Evolutionary conservation across 2,113 vertebrate species (phyloP).

Genomic region (Solea solea): DNA sequence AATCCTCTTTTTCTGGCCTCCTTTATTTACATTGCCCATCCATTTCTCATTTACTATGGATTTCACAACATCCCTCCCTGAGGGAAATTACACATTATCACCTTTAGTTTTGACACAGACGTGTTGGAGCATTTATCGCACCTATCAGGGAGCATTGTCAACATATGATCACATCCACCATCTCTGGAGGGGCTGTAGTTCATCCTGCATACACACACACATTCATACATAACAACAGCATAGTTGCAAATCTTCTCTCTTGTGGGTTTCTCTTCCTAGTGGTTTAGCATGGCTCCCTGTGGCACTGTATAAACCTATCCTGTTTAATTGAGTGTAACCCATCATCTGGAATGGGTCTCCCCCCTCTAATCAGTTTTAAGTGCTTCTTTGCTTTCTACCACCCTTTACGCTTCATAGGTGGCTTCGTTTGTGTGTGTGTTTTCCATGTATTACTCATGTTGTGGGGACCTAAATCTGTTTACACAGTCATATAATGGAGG

Average conservation of each 20-base stretch:
- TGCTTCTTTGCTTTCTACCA: constrained; percentile 56
- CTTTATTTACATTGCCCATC: constrained; percentile 46
- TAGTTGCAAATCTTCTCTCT: constrained; percentile 37
- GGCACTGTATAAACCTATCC: constrained; percentile 55
- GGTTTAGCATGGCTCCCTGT: constrained; percentile 57
- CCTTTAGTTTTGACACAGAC: constrained; percentile 63
- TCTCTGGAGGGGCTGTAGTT: constrained; percentile 35
- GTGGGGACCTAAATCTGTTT: no score
- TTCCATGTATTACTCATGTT: neutral
- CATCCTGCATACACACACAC: constrained; percentile 5
- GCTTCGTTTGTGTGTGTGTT: neutral
- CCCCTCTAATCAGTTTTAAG: constrained; percentile 69
- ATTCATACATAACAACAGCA: constrained; percentile 7
- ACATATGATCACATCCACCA: constrained; percentile 58
- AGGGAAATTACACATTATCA: constrained; percentile 76
- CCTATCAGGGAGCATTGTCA: constrained; percentile 68
- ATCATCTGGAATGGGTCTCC: constrained; percentile 67
- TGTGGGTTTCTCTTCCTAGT: constrained; percentile 29
- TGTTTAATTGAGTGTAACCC: constrained; percentile 78
- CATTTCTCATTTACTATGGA: constrained; percentile 71
- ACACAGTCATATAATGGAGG: no score
- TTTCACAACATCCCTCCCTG: constrained; percentile 58
- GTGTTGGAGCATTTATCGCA: constrained; percentile 75
- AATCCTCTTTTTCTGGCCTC: constrained; percentile 22
- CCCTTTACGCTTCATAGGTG: constrained; percentile 42